Conservation (phyloP, 1,140 invertebrate genomes). For the Apolygus lucorum region DNA sequence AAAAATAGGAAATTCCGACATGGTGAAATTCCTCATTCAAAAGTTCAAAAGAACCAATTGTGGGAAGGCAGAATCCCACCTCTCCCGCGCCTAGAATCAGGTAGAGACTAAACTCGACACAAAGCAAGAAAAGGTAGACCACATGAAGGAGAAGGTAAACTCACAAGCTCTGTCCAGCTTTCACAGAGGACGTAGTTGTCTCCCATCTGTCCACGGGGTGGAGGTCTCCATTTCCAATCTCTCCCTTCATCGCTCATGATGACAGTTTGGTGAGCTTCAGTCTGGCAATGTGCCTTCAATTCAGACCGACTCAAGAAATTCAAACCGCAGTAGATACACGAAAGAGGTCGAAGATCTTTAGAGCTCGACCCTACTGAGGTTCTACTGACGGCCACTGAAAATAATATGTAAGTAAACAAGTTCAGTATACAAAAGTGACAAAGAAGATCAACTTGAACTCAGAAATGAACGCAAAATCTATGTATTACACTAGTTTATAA, state of each 20-base stretch:
- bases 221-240: conserved; percentile 60
- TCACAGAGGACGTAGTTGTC: conserved; percentile 48
- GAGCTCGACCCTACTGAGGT: neutral
- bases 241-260: conserved; percentile 62
- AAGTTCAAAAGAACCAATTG: too few species aligned
- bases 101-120: neutral
- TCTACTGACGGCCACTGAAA: neutral
- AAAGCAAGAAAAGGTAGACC: neutral
- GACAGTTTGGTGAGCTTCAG: conserved; percentile 55
- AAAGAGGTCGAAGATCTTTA: conserved; percentile 7
- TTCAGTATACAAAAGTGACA: too few species aligned
- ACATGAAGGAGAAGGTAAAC: conserved; percentile 19
- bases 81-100: too few species aligned
- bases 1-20: too few species aligned
- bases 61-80: too few species aligned
- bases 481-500: too few species aligned
- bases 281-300: conserved; percentile 53
- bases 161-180: conserved; percentile 40
- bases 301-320: conserved; percentile 49
- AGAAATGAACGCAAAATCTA: too few species aligned
- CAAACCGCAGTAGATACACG: conserved; percentile 54
- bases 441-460: too few species aligned
- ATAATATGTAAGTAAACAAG: too few species aligned
- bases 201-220: conserved; percentile 52
- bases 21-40: too few species aligned